Conservation (phyloP, 2,888 invertebrate genomes). For the Hermodice carunculata region DNA sequence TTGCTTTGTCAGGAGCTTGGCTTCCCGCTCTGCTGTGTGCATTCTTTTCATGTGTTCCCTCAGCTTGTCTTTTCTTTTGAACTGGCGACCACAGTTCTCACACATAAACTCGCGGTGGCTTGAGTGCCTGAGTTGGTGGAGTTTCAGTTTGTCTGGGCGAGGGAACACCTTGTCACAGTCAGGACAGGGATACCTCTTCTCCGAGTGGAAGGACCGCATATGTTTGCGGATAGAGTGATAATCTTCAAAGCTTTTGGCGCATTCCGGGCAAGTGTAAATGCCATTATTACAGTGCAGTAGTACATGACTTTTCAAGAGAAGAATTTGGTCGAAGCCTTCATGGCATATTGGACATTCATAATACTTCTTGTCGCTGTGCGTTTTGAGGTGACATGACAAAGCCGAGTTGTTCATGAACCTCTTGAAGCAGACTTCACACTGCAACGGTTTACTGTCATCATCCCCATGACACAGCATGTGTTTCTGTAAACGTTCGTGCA, state of each 20-base stretch:
- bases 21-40: conserved; percentile 33
- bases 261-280: conserved; percentile 79
- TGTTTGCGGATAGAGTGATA: conserved; percentile 82
- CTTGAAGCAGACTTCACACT: conserved; percentile 77
- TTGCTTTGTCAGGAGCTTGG: background rate
- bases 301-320: conserved; percentile 76
- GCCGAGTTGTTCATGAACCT: conserved; percentile 81
- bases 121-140: conserved; percentile 80
- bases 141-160: conserved; percentile 79
- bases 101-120: conserved; percentile 80
- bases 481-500: conserved; percentile 75
- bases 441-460: conserved; percentile 77
- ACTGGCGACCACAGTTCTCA: conserved; percentile 82
- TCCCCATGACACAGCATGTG: conserved; percentile 78
- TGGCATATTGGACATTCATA: conserved; percentile 83
- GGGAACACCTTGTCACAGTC: conserved; percentile 76
- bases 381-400: conserved; percentile 80
- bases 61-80: conserved; percentile 78
- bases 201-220: conserved; percentile 81
- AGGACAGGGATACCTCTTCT: conserved; percentile 77
- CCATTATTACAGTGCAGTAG: conserved; percentile 77
- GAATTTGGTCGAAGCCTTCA: conserved; percentile 75
- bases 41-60: conserved; percentile 79
- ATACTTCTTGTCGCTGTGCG: conserved; percentile 76
- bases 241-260: conserved; percentile 78